Evolutionary conservation across 2,797 vertebrate species (phyloP), one percentile per base, ranked within the genome.

Genomic region (Crenuchus spilurus): DNA sequence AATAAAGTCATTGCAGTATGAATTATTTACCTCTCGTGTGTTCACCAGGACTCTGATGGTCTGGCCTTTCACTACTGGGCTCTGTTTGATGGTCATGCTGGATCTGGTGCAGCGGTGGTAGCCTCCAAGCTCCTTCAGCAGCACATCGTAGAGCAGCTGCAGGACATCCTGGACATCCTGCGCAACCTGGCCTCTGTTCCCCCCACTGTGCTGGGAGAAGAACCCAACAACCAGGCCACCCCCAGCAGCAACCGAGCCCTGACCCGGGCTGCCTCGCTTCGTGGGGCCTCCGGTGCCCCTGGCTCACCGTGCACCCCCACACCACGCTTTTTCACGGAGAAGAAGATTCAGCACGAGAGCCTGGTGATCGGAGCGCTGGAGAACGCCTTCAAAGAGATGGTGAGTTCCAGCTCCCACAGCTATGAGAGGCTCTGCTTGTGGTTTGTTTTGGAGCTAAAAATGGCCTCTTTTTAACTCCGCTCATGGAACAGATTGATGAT

Each of bases 361-460:
- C 92, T 99, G 82, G 93, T 99, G 79, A 88, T 95, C 4, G 97
- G 97, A 48, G 96, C 97, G 14, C 92, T 99, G 31, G 97, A 99
- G 90, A 97, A 96, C 35, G 97, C 97, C 1, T 99, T 98, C 89
- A 97, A 92, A 86, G 95, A 96, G 77, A 99, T 99, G 97, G 97
- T 99, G 91, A 82, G 95, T 51, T 62, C 3, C 42, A 28, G 33
- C 4, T 44, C 24, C 26, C 26, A 6, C 2, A 2, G 52, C 16
- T 18, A 9, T 31, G 26, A 16, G 26, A 54, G 51, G 10, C n/a
- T 18, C 2, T 44, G 4, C 16, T 20, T 48, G 18, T 49, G 48
- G 48, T 51, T 49, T 26, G 22, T 26, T 51, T 51, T 20, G 22
- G 20, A 54, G 51, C 51, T 30, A 30, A 54, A 30, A 30, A 54